A percentile compares a stretch with the other conserved stretches of the same genome.
Conservation (phyloP, 2,888 invertebrate genomes). For the Hemithea aestivaria region DNA sequence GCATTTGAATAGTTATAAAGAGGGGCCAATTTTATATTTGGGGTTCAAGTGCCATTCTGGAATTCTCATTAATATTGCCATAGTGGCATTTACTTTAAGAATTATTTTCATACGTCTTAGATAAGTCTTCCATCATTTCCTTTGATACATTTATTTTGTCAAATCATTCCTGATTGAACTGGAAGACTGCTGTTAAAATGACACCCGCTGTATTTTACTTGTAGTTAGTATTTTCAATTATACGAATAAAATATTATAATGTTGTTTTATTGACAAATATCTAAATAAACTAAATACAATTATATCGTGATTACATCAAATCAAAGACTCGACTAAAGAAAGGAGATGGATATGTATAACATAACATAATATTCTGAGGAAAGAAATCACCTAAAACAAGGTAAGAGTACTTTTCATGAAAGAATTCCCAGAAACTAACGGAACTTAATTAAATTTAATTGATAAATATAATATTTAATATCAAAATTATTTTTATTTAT, state of each 20-base stretch:
- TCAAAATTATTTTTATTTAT: too few relatives aligned
- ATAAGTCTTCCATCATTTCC: conserved; percentile 9
- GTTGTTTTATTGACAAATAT: conserved; percentile 37
- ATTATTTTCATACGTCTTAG: neutral
- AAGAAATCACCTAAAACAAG: too few relatives aligned
- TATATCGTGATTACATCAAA: neutral
- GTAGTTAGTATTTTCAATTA: conserved; percentile 49
- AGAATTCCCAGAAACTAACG: too few relatives aligned
- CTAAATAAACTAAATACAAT: neutral
- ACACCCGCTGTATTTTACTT: conserved; percentile 38
- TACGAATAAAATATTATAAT: conserved; percentile 41
- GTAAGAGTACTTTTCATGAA: too few relatives aligned
- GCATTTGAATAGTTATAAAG: too few relatives aligned
- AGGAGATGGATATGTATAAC: too few relatives aligned
- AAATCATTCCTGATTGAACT: conserved; percentile 43
- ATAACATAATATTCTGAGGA: too few relatives aligned
- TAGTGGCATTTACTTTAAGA: conserved; percentile 8
- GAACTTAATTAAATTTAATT: too few relatives aligned
- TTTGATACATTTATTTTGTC: conserved; percentile 4
- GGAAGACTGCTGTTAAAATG: conserved; percentile 52
- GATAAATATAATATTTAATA: too few relatives aligned
- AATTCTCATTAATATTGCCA: conserved; percentile 11
- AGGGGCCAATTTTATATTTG: too few relatives aligned
- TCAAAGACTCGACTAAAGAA: too few relatives aligned
- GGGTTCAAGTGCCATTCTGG: conserved; percentile 13